These are phyloP conservation scores for Apostichopus leukothele DNA, from an alignment of 53 echinoderm and acorn worm species.

Conservation along the genomic window DNA sequence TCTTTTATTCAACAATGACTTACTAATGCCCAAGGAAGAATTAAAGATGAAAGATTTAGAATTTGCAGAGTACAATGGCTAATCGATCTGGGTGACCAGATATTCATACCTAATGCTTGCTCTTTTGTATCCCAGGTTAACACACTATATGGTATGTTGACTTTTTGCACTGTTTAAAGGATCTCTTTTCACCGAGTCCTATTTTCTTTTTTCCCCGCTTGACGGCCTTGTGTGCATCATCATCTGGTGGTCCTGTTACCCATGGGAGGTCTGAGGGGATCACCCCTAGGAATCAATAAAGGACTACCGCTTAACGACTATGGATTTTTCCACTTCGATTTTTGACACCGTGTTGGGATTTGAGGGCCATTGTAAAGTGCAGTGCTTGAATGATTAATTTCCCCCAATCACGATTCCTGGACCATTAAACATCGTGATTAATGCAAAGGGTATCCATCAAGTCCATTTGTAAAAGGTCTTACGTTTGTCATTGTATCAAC, in stretches of 20 bases:
- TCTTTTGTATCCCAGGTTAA: constrained; percentile 1
- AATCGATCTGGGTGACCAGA: constrained; percentile 2
- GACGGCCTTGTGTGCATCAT: neutral
- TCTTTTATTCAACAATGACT: neutral
- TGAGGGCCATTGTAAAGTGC: constrained; percentile 10
- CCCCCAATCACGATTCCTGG: neutral
- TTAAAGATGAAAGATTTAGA: neutral
- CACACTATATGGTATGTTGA: neutral
- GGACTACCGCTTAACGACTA: constrained; percentile 24
- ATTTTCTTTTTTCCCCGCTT: neutral
- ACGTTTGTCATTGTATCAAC: neutral
- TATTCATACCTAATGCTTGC: neutral
- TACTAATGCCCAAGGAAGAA: neutral
- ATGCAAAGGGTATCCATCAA: neutral
- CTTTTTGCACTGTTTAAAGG: neutral
- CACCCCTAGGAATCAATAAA: neutral
- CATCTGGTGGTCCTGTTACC: constrained; percentile 7
- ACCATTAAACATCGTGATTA: neutral
- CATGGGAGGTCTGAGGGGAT: neutral
- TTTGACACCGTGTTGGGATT: neutral
- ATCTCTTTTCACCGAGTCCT: neutral
- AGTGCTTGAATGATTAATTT: constrained; percentile 30
- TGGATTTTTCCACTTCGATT: constrained; percentile 32
- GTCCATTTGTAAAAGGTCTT: neutral
- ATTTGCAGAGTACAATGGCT: neutral